These are phyloP conservation scores for Leucopsar rothschildi DNA, from an alignment of 2,113 vertebrate genomes.

Conservation along the genomic window DNA sequence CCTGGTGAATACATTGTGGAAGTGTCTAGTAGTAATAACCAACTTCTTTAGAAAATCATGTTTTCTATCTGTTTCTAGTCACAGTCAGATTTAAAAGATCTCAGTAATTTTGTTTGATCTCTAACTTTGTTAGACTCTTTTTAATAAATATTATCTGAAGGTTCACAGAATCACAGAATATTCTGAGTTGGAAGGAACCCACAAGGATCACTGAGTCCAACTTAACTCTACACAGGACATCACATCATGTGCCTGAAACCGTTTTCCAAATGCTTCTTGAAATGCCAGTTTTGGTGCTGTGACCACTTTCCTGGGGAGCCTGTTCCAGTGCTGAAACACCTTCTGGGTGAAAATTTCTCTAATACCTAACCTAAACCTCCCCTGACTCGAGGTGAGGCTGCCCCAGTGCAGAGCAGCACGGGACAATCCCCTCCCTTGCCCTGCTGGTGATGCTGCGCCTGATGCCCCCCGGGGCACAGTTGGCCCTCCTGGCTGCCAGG, in stretches of 20 bases:
- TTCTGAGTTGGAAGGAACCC: background rate
- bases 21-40: background rate
- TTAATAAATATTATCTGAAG: background rate
- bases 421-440: background rate
- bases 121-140: background rate
- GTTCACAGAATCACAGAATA: background rate
- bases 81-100: background rate
- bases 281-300: background rate
- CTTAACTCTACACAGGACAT: background rate
- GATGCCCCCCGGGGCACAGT: rapidly evolving
- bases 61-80: background rate
- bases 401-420: background rate
- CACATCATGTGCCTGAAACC: background rate
- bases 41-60: background rate
- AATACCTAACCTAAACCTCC: background rate
- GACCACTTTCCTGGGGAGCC: background rate
- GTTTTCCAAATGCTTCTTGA: background rate
- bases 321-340: background rate
- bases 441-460: rapidly evolving
- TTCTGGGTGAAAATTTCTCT: background rate
- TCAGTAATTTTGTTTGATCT: background rate
- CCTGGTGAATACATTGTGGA: background rate
- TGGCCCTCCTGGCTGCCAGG: background rate
- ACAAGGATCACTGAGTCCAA: background rate
- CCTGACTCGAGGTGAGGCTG: rapidly evolving